A percentile compares a stretch with the other conserved stretches of the same genome.
phyloP scores from a whole-genome alignment of 1,140 invertebrate species.

The Pseudachorutes palmiensis region DNA sequence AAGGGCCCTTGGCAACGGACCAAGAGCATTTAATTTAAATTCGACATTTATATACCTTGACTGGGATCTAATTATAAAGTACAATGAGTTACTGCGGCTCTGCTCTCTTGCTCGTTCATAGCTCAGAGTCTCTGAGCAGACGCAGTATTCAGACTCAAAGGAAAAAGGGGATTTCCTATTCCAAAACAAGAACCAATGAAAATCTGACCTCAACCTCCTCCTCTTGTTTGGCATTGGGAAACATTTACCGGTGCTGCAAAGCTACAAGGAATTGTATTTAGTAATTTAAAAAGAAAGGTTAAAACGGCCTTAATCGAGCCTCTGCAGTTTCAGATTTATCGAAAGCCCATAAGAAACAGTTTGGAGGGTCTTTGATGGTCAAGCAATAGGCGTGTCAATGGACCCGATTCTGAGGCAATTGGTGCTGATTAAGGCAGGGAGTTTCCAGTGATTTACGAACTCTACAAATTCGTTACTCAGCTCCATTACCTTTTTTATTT shows the following conservation, averaged over 20 bases:
- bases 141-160: too few species aligned
- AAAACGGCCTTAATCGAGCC: neutral
- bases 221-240: too few species aligned
- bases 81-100: constrained; percentile 3
- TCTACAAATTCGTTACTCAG: constrained; percentile 38
- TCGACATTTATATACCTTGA: neutral
- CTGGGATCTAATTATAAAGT: constrained; percentile 1
- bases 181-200: too few species aligned
- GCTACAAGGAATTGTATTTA: neutral
- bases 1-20: neutral
- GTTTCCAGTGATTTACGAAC: constrained; percentile 38
- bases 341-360: neutral
- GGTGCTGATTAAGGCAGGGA: constrained; percentile 39
- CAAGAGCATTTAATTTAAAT: constrained; percentile 5
- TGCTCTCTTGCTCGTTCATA: neutral
- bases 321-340: constrained; percentile 4
- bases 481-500: constrained; percentile 27
- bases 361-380: constrained; percentile 22
- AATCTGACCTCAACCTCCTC: too few species aligned
- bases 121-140: too few species aligned
- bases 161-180: too few species aligned
- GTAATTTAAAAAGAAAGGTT: constrained; percentile 6
- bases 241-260: neutral
- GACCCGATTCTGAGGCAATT: constrained; percentile 37
- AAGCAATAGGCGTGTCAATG: constrained; percentile 38